Conservation (phyloP, 2,113 vertebrate species). For the Ictalurus punctatus region DNA sequence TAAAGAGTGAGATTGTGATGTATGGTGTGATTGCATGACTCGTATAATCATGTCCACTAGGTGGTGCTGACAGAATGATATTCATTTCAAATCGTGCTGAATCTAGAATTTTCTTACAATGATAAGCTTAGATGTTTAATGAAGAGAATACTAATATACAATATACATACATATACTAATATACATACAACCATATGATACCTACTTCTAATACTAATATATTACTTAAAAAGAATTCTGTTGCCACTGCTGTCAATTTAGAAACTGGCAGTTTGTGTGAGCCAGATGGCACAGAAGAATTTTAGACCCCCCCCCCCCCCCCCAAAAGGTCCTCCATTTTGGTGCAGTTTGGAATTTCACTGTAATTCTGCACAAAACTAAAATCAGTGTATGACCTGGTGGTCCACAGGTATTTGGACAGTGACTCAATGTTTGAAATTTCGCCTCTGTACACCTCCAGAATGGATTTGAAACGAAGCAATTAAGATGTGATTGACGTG, state of each 20-base stretch:
- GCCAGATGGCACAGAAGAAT: neutral
- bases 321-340: neutral
- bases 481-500: too few relatives aligned
- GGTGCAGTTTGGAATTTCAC: too few relatives aligned
- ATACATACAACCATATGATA: neutral
- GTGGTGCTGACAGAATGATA: neutral
- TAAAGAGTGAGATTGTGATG: neutral
- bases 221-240: neutral
- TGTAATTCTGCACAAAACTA: neutral
- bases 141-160: neutral
- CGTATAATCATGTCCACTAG: slow-evolving; percentile 16
- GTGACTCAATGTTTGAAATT: too few relatives aligned
- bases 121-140: neutral
- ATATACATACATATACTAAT: too few relatives aligned
- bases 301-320: neutral
- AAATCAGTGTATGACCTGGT: neutral
- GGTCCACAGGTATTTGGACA: too few relatives aligned
- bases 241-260: neutral
- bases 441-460: too few relatives aligned
- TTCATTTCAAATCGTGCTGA: neutral
- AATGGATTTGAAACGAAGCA: too few relatives aligned
- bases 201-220: neutral
- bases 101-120: neutral
- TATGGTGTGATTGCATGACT: neutral
- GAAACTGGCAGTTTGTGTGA: neutral